Base-by-base conservation (phyloP, 2,797 vertebrate species). In the Protonibea diacanthus region DNA sequence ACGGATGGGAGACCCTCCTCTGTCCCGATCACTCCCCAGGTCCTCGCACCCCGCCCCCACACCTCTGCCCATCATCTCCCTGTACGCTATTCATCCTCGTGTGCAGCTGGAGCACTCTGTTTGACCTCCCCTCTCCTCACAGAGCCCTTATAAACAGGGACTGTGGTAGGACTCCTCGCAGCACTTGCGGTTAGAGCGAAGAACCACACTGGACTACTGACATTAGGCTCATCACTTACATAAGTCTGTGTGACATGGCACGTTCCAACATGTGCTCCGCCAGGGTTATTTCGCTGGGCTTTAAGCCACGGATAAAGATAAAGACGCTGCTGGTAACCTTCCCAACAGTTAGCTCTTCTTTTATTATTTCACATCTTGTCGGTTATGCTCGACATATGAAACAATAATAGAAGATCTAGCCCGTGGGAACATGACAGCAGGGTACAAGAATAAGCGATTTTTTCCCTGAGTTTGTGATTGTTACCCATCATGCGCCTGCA, bases 101-200 rank as follows among this genome's bases (percentile, higher is more conserved):
- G 84, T 88, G 89, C 94, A 95, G 92, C 93, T 95, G 92, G 88
- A 94, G 93, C 84, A 88, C 93, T 93, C 83, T 90, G 83, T 73
- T 86, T 93, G 92, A 93, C 93, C 93, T 88, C 83, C 80, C 65
- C 78, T 87, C 83, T 88, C 76, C 87, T 89, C 87, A 65, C 81
- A 82, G 64, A 87, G 83, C 79, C 75, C 77, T 82, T 82, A 89
- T 89, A 87, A 88, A 83, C 69, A 66, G 70, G 72, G 80, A 74
- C 86, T 79, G 55, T 58, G 74, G 75, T 80, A 81, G 80, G 85
- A 92, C 68, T 88, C 78, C 71, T 84, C 76, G 7, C 77, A 71
- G 86, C 78, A 75, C 57, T 80, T 80, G 81, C 25, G 86, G 85
- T 88, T 57, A 23, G 63, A 77, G 58, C 6, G 53, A 81, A 81